Conservation (phyloP, 2,113 vertebrate species). For the Gambusia affinis region DNA sequence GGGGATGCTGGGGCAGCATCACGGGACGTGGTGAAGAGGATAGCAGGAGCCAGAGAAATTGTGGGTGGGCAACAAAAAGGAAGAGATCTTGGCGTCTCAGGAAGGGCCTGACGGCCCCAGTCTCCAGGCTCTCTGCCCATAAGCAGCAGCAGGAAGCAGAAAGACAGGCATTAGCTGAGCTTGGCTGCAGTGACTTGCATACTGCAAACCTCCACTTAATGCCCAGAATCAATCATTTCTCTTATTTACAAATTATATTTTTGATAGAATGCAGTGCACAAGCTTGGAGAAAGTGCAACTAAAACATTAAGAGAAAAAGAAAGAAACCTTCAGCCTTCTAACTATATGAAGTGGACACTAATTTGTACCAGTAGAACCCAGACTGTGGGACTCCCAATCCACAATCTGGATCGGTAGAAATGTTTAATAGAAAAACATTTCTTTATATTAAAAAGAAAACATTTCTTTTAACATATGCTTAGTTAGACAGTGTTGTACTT, state of each 20-base stretch:
- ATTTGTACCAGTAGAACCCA: no score
- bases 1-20: slow-evolving; percentile 34
- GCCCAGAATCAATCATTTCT: slow-evolving; percentile 32
- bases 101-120: slow-evolving; percentile 61
- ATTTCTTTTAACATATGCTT: no score
- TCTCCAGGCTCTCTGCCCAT: slow-evolving; percentile 61
- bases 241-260: slow-evolving; percentile 39
- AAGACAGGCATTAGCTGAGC: slow-evolving; percentile 52
- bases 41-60: slow-evolving; percentile 38
- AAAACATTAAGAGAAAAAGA: background rate
- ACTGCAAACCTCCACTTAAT: slow-evolving; percentile 28
- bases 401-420: no score
- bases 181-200: slow-evolving; percentile 35
- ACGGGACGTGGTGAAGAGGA: slow-evolving; percentile 22
- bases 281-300: background rate
- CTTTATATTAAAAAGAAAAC: no score
- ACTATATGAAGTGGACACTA: background rate
- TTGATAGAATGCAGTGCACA: slow-evolving; percentile 13
- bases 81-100: slow-evolving; percentile 50
- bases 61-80: slow-evolving; percentile 54
- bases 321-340: slow-evolving; percentile 1
- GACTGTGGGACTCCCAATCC: no score
- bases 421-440: no score
- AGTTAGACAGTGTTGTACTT: no score
- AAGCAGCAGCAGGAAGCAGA: slow-evolving; percentile 50